A percentile compares a stretch with the other conserved stretches of the same genome.
Conservation (phyloP, 2,113 vertebrate species). For the rabbit (Oryctolagus cuniculus) region mOryCun1.1 NC_091432.1:141706501-141707000, state of each 20-base stretch:
- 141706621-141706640: neutral
- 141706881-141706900: neutral
- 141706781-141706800: neutral
- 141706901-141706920: neutral
- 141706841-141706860: neutral
- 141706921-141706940: neutral
- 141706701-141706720: neutral
- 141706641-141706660: neutral
- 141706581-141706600: neutral
- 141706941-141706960: neutral
- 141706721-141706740: neutral
- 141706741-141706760: neutral
- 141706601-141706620: neutral
- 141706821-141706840: neutral
- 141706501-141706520: neutral
- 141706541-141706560: constrained; percentile 8
- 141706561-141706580: neutral
- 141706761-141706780: neutral
- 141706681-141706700: constrained; percentile 10
- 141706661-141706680: neutral
- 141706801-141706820: neutral
- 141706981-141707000: neutral
- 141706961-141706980: neutral
- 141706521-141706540: neutral
- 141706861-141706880: neutral